Base-by-base conservation (phyloP, 2,113 vertebrate species). In the Ctenomys sociabilis region DNA sequence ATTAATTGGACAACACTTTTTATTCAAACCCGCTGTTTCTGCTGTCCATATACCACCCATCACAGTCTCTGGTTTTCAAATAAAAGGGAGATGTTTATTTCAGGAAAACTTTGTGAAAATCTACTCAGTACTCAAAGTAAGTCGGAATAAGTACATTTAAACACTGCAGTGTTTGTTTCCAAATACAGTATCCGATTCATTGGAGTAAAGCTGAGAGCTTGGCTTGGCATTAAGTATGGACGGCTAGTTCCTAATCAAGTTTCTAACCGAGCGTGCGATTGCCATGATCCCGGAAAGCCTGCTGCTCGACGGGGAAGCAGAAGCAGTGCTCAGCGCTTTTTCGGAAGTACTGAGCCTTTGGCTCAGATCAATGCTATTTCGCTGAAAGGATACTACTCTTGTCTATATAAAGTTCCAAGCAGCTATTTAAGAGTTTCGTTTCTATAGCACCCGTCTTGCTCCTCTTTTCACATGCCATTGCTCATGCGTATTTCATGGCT, bases 131-230 rank as follows among this genome's bases (percentile, higher is more conserved):
- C 4, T 63, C 85, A 63, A 73, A 68, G 1, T 49, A 49, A 78
- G 22, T 81, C 63, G 70, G 80, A 95, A 89, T 30, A 72, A 57
- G 91, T 96, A 49, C 6, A 70, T 96, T 95, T 83, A 43, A 96
- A 94, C 35, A 93, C 19, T 52, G 16, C 30, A 30, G 59, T 45
- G 24, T 88, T 82, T 85, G 26, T 96, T 86, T 75, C 77, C 45
- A 94, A 95, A 40, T 21, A 95, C 1, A 68, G 28, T 78, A n/a
- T 91, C 94, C 66, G 75, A 9, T 81, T 95, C 43, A 35, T n/a
- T 78, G 61, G n/a, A 57, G 93, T 97, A 88, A 95, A 63, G 22
- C 12, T 30, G 82, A 73, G 85, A 92, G 63, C 9, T 30, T 85
- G 45, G 37, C 66, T 45, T 94, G 43, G 40, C 68, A 95, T 89